Base-by-base conservation (phyloP, 2,797 vertebrate genomes). In the Serranus cabrilla region DNA sequence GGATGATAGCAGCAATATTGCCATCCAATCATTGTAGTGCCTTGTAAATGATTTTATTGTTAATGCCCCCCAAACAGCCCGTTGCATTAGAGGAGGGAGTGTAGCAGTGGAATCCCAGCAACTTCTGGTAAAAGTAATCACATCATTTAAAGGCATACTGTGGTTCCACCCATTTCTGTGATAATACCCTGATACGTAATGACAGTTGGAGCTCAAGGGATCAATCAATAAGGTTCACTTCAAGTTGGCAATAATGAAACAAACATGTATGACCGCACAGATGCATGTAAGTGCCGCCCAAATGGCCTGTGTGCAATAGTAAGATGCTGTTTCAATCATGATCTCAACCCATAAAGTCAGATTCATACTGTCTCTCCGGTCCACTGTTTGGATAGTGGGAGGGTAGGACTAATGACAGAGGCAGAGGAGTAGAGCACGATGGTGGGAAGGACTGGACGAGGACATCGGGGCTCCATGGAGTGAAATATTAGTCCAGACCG, bases 401-500 rank as follows among this genome's bases (percentile, higher is more conserved):
- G 86, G 55, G 71, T 1, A 21, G 58, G 52, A 59, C 83, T 84
- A 87, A 93, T 91, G 83, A 78, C 21, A 31, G 59, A 74, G 55
- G 18, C 71, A 77, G 74, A 74, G 72, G 49, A 85, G 84, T 18
- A 37, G 71, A 70, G 84, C 71, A 87, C 61, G 71, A 71, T 37
- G 43, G 49, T 81, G 57, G 51, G 55, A 69, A 63, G 49, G 45
- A 75, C 5, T 68, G 59, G 77, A 78, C 16, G 27, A 83, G 72
- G 62, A 46, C 43, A 80, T 61, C 17, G 50, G 56, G 61, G 72
- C 71, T 64, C 34, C 68, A 72, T 73, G 51, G 68, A 87, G 77
- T 90, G 89, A 93, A 89, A 90, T 90, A 91, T 92, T 87, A 91
- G 84, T 85, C 80, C 78, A 68, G 61, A 70, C 80, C 18, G 12